A percentile compares a stretch with the other conserved stretches of the same genome.
Conservation (phyloP, 2,797 vertebrate genomes). For the Gouania willdenowi region DNA sequence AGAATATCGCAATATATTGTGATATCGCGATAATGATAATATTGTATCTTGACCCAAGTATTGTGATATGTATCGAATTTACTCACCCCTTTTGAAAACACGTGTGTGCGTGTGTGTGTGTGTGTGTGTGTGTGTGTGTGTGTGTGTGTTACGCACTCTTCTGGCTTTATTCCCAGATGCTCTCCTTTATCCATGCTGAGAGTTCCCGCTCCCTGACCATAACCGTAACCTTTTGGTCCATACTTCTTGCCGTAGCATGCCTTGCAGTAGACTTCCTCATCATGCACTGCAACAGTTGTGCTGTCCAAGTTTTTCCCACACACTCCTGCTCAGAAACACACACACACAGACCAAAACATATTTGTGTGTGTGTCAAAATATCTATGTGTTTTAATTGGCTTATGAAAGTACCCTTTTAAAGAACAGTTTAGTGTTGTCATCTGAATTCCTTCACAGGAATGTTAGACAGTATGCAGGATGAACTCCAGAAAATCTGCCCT, state of each 20-base stretch:
- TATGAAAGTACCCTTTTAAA: slow-evolving; percentile 43
- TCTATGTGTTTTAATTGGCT: slow-evolving; percentile 12
- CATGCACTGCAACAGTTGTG: slow-evolving; percentile 89
- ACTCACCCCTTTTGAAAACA: too few species aligned
- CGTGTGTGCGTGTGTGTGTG: too few species aligned
- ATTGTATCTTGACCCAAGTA: too few species aligned
- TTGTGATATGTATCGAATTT: too few species aligned
- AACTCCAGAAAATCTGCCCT: slow-evolving; percentile 23
- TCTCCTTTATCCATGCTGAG: slow-evolving; percentile 91
- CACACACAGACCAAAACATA: neutral
- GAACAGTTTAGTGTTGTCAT: slow-evolving; percentile 30
- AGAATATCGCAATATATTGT: too few species aligned
- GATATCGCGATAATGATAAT: too few species aligned
- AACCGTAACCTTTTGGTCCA: slow-evolving; percentile 94
- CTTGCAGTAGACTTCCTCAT: slow-evolving; percentile 93
- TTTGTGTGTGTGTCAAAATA: slow-evolving; percentile 2
- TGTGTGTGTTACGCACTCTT: slow-evolving; percentile 76
- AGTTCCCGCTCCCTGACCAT: slow-evolving; percentile 87
- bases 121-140: too few species aligned
- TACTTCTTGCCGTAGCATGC: slow-evolving; percentile 95
- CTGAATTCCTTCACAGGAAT: slow-evolving; percentile 47
- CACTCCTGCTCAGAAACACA: slow-evolving; percentile 74
- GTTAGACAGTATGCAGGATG: slow-evolving; percentile 11
- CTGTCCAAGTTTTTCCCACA: slow-evolving; percentile 94
- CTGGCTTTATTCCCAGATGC: slow-evolving; percentile 82